These are phyloP conservation scores for Bergia puertoricense DNA, from an alignment of 92 coral and sea anemone species.

Conservation along the genomic window DNA sequence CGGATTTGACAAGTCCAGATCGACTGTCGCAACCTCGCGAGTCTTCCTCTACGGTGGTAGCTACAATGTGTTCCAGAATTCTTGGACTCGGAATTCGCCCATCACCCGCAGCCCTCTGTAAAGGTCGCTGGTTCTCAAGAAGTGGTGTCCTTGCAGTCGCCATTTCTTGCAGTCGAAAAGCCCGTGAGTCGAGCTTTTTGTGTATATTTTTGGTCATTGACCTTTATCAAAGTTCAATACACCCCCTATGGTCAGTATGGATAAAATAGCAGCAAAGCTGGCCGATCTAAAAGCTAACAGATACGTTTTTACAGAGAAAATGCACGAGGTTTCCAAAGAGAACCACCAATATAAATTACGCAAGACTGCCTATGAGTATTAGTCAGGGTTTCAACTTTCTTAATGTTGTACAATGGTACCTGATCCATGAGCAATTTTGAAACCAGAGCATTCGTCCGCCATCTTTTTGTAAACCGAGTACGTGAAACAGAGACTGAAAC, in stretches of 20 bases:
- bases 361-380: not conserved
- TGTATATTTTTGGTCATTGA: conserved; percentile 1
- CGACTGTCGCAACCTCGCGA: not conserved
- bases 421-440: not conserved
- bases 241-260: not conserved
- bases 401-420: conserved; percentile 16
- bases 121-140: not conserved
- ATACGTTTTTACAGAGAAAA: not conserved
- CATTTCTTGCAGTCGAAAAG: conserved; percentile 9
- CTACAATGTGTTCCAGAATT: conserved; percentile 21
- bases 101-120: conserved; percentile 3
- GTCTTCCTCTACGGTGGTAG: not conserved
- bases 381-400: conserved; percentile 1
- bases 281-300: not conserved
- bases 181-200: not conserved
- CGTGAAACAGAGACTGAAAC: not conserved
- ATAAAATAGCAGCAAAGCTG: not conserved
- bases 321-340: not conserved
- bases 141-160: conserved; percentile 27
- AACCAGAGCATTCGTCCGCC: not conserved
- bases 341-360: not conserved
- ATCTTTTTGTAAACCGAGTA: conserved; percentile 13
- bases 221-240: not conserved
- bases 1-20: not conserved
- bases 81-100: conserved; percentile 4